Percentiles rank a stretch among this genome's conserved stretches.
Evolutionary conservation across 1,140 invertebrate species (phyloP).

Genomic region (Drosophila subobscura): DNA sequence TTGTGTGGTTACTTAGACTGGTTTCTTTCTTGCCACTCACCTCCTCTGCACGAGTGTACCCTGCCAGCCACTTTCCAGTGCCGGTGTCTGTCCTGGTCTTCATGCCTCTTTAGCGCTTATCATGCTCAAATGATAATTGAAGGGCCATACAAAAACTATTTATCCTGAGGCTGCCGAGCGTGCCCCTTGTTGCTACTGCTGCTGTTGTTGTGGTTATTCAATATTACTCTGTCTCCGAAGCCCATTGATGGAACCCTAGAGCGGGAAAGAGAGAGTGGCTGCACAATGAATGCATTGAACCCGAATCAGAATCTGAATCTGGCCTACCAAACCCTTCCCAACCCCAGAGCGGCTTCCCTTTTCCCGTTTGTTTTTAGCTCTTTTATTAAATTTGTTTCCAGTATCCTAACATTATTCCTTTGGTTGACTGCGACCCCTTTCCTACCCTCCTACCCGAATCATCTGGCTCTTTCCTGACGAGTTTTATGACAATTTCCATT

Average conservation of each 20-base stretch:
- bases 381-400: constrained; percentile 83
- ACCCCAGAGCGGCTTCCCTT: constrained; percentile 47
- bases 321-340: background rate
- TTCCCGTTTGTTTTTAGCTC: constrained; percentile 46
- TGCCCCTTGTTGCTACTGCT: constrained; percentile 39
- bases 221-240: constrained; percentile 62
- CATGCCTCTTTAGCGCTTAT: constrained; percentile 78
- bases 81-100: constrained; percentile 51
- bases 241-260: constrained; percentile 9
- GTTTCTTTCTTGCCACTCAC: constrained; percentile 47
- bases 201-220: constrained; percentile 75
- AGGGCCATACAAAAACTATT: constrained; percentile 79
- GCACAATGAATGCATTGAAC: constrained; percentile 65
- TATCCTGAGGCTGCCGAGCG: constrained; percentile 75
- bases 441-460: constrained; percentile 18
- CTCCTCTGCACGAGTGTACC: constrained; percentile 19
- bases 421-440: background rate
- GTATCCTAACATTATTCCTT: constrained; percentile 46
- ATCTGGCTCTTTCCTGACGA: constrained; percentile 32
- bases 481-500: constrained; percentile 72
- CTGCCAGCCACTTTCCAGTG: constrained; percentile 60
- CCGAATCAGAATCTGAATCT: constrained; percentile 34
- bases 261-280: constrained; percentile 4
- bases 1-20: constrained; percentile 58
- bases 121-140: constrained; percentile 83